A percentile compares a stretch with the other conserved stretches of the same genome.
These are phyloP conservation scores for Rhodinocichla rosea DNA, from an alignment of 2,113 vertebrate species.

Conservation along the genomic window DNA sequence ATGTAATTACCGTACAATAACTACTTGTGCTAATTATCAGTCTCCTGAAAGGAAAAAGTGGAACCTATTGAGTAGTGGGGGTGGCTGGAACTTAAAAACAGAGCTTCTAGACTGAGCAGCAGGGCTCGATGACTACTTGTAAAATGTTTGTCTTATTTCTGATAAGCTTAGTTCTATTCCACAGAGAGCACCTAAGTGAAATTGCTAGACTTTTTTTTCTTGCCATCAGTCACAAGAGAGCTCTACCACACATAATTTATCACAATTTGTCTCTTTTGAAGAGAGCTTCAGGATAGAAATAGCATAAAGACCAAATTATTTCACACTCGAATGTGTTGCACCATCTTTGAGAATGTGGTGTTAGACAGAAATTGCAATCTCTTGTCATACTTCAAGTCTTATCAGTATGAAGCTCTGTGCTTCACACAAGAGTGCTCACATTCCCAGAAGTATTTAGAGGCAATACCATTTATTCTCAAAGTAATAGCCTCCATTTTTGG, in stretches of 20 bases:
- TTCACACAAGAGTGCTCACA: not conserved
- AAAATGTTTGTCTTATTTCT: not conserved
- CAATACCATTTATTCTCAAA: not conserved
- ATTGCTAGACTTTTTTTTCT: not conserved
- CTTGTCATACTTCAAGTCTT: not conserved
- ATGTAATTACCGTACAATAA: not conserved
- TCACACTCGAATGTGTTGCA: not conserved
- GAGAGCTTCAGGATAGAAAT: not conserved
- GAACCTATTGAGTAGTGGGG: not conserved
- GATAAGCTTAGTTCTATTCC: not conserved
- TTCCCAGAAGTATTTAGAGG: not conserved
- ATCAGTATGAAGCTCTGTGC: not conserved
- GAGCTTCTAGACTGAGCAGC: not conserved
- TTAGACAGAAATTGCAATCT: constrained; percentile 3
- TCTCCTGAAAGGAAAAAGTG: constrained; percentile 11
- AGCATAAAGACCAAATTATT: not conserved
- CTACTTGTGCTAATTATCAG: constrained; percentile 1
- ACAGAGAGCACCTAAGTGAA: not conserved
- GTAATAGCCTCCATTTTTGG: not conserved
- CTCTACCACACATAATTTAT: not conserved
- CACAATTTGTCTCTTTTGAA: not conserved
- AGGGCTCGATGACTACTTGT: not conserved
- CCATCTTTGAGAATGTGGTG: not conserved
- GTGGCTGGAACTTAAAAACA: constrained; percentile 28
- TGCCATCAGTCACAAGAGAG: not conserved